Conservation (phyloP, 2,797 vertebrate species). For the Natrix natrix region DNA sequence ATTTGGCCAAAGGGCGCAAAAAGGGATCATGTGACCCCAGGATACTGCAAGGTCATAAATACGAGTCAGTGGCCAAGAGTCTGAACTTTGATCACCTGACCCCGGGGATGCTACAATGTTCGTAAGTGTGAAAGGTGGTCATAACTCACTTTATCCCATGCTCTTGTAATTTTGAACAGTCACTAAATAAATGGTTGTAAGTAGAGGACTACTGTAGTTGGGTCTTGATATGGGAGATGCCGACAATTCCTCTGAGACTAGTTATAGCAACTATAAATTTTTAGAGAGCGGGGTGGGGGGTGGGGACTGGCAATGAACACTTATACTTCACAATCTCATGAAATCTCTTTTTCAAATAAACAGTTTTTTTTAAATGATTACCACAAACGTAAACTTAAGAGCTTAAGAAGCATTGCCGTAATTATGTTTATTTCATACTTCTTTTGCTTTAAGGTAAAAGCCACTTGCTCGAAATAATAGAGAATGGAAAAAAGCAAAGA, state of each 20-base stretch:
- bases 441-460: background rate
- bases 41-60: no score
- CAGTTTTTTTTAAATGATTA: background rate
- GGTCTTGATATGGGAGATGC: no score
- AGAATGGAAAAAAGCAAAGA: background rate
- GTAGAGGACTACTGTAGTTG: no score
- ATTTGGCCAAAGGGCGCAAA: no score
- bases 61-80: no score
- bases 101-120: no score
- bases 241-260: background rate
- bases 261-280: background rate
- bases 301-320: background rate
- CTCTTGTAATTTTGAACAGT: no score
- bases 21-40: no score
- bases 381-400: background rate
- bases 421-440: background rate
- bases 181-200: no score
- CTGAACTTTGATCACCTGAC: no score
- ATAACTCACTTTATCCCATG: no score
- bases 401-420: background rate
- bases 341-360: background rate
- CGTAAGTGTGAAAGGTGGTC: no score
- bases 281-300: background rate
- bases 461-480: background rate
- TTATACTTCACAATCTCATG: background rate